Base-by-base conservation (phyloP, 2,797 vertebrate species). In the Acanthurus tractus region DNA sequence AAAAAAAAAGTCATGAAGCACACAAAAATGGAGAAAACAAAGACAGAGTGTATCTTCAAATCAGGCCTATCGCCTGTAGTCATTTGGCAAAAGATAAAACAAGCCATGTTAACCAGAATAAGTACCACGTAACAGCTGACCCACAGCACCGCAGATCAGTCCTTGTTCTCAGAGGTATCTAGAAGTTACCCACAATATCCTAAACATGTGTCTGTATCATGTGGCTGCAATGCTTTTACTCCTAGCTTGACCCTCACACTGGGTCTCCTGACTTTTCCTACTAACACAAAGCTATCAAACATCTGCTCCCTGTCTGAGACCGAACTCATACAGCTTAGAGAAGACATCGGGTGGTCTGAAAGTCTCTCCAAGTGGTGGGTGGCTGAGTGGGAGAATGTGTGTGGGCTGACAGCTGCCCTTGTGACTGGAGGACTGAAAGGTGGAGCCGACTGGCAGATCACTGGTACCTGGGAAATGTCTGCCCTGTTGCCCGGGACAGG, bases 321-420 rank as follows among this genome's bases (percentile, higher is more conserved):
- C 61, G 50, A 62, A 82, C 67, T 74, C 67, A 53, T 52, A 61
- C 53, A 56, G 77, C 78, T 67, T 76, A 69, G 56, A 69, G 56
- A 70, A 82, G 83, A 85, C 82, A 73, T 58, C 22, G 74, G 83
- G 57, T 69, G 84, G 78, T 76, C 62, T 68, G 56, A 78, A 52
- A 76, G 71, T 76, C 79, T 80, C 82, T 85, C 75, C 54, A 44
- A 83, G 70, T 76, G 74, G 76, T 77, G 87, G 79, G 85, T 68
- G 77, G 79, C 67, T 78, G 83, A 88, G 84, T 83, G 84, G 86
- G 85, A 67, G 86, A 6, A 2, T 40, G 45, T 81, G 86, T 65
- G 72, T 55, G 55, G 80, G 78, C 87, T 57, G 84, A 92, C 92
- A 91, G 88, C 89, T 93, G 89, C 84, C 63, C 73, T 25, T 64